These are phyloP conservation scores for Pteruthius melanotis DNA, from an alignment of 2,113 vertebrate species.

Conservation along the genomic window DNA sequence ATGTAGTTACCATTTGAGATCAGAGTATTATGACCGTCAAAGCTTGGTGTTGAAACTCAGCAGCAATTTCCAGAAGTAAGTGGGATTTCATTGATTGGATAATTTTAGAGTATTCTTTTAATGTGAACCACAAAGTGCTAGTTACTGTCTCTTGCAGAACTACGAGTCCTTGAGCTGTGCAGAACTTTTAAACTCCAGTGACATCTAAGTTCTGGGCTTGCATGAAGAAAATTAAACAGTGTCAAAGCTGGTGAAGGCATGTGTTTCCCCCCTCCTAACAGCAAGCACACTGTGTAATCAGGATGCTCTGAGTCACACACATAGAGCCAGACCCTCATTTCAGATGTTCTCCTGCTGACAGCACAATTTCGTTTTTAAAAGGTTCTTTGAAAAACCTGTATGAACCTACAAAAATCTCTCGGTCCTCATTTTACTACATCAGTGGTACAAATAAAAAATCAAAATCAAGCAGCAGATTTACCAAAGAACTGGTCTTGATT, in stretches of 20 bases:
- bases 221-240: slow-evolving; percentile 24
- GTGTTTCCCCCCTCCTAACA: neutral
- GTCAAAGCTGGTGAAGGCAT: neutral
- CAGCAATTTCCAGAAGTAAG: slow-evolving; percentile 15
- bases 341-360: slow-evolving; percentile 12
- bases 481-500: slow-evolving; percentile 85
- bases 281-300: slow-evolving; percentile 7
- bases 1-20: neutral
- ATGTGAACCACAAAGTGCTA: slow-evolving; percentile 23
- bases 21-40: neutral
- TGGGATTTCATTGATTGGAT: slow-evolving; percentile 36
- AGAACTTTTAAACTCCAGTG: slow-evolving; percentile 18
- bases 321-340: slow-evolving; percentile 12
- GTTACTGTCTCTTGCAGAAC: slow-evolving; percentile 30
- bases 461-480: slow-evolving; percentile 40
- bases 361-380: neutral
- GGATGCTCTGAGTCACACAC: slow-evolving; percentile 36
- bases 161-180: neutral
- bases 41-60: neutral
- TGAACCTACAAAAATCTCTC: neutral
- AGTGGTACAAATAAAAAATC: neutral
- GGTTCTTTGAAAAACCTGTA: neutral
- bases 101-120: slow-evolving; percentile 51
- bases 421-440: neutral
- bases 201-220: slow-evolving; percentile 1